Percentiles rank a stretch among this genome's conserved stretches.
Conservation (phyloP, 2,888 invertebrate genomes). For the Megastigmus dorsalis region DNA sequence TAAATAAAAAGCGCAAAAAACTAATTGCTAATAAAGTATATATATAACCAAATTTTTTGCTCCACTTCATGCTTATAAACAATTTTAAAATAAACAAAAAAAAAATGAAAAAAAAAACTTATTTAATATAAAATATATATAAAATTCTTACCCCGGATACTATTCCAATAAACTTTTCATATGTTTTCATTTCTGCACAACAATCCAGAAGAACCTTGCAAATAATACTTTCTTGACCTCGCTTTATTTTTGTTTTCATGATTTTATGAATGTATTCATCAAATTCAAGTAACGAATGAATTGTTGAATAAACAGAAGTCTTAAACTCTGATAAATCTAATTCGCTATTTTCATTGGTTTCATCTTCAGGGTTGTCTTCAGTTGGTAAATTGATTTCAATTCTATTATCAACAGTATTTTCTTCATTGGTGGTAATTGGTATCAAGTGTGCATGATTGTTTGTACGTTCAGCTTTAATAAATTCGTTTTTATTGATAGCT, state of each 20-base stretch:
- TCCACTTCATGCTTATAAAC: too few species aligned
- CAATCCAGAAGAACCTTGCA: conserved; percentile 42
- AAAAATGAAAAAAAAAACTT: too few species aligned
- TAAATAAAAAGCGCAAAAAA: too few species aligned
- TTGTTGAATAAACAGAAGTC: conserved; percentile 22
- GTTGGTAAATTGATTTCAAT: conserved; percentile 24
- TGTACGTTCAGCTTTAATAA: neutral
- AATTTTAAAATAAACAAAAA: too few species aligned
- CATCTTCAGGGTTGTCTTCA: neutral
- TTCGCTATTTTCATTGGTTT: conserved; percentile 4
- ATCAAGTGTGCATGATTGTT: conserved; percentile 14
- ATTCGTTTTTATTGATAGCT: neutral
- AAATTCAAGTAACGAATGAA: conserved; percentile 35
- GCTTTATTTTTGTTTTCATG: conserved; percentile 18
- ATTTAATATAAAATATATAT: too few species aligned
- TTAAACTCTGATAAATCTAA: conserved; percentile 38
- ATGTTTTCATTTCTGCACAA: conserved; percentile 37
- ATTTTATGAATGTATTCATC: conserved; percentile 36
- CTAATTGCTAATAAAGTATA: too few species aligned
- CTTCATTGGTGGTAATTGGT: neutral
- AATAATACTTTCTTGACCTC: conserved; percentile 36
- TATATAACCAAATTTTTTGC: too few species aligned
- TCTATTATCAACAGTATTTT: neutral
- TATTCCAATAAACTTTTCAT: conserved; percentile 39
- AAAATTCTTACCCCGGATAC: conserved; percentile 43